Evolutionary conservation across 2,797 vertebrate species (phyloP).

Genomic region (Vespertilio murinus): DNA sequence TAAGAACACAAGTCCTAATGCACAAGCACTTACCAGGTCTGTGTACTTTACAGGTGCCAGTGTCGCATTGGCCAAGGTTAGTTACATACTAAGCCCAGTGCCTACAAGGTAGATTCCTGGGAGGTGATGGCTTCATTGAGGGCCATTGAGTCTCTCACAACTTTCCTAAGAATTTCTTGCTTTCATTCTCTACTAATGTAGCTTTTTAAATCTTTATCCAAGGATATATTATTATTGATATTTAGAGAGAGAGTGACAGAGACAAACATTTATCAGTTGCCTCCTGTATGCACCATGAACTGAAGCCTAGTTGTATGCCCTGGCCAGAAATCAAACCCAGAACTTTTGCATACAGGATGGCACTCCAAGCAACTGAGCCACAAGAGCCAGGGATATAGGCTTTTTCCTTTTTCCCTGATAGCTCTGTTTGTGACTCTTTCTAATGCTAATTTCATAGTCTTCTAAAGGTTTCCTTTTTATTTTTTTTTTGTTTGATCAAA

Average conservation of each 20-base stretch:
- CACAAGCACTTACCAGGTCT: not conserved
- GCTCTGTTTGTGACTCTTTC: not conserved
- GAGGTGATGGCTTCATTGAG: not conserved
- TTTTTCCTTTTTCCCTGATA: not conserved
- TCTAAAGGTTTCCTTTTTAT: not conserved
- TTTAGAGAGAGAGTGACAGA: not conserved
- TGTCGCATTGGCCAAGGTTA: not conserved
- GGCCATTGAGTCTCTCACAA: not conserved
- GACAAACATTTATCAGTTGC: not conserved
- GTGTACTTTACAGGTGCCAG: not conserved
- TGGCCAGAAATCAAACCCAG: not conserved
- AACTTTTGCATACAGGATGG: not conserved
- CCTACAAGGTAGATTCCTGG: not conserved
- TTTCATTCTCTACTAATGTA: not conserved
- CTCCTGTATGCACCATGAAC: not conserved
- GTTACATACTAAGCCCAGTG: not conserved
- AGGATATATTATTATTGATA: not conserved
- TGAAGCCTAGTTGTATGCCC: not conserved
- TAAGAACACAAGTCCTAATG: not conserved
- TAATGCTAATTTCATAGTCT: not conserved
- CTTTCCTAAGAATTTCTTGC: not conserved
- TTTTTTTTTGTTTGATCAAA: not conserved
- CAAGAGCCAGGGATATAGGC: not conserved
- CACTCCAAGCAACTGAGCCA: not conserved
- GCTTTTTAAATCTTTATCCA: not conserved